Conservation (phyloP, 2,888 invertebrate species). For the Rhagium mordax region DNA sequence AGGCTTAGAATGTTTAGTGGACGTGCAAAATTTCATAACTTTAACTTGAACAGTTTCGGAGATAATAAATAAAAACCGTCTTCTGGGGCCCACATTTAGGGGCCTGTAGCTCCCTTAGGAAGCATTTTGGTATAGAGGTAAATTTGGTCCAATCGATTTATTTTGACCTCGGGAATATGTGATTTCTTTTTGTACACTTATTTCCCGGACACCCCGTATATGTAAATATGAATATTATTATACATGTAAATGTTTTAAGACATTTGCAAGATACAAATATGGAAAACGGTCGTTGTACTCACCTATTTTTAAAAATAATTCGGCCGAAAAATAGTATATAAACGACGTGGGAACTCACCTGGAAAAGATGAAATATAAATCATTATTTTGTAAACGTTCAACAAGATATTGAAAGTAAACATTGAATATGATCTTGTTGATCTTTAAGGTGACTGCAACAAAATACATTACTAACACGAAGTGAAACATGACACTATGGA, state of each 20-base stretch:
- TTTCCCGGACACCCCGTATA: too few relatives aligned
- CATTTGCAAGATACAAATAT: not conserved
- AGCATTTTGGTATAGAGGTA: too few relatives aligned
- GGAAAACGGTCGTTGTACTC: not conserved
- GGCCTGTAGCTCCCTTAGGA: too few relatives aligned
- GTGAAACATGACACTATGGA: not conserved
- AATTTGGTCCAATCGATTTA: too few relatives aligned
- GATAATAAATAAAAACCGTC: too few relatives aligned
- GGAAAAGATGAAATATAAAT: conserved; percentile 13
- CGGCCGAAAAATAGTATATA: not conserved
- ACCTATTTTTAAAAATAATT: not conserved
- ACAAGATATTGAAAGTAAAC: not conserved
- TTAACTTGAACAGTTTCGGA: too few relatives aligned
- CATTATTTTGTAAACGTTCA: not conserved
- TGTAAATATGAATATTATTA: not conserved
- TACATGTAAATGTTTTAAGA: not conserved
- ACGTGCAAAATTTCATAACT: too few relatives aligned
- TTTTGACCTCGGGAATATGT: too few relatives aligned
- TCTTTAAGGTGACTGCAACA: not conserved
- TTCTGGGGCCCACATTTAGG: too few relatives aligned
- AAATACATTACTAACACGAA: not conserved
- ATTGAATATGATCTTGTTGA: not conserved
- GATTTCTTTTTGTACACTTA: too few relatives aligned
- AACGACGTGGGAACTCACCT: conserved; percentile 14
- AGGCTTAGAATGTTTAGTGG: too few relatives aligned